Evolutionary conservation across 1,140 invertebrate genomes (phyloP).

Genomic region (Riptortus pedestris): DNA sequence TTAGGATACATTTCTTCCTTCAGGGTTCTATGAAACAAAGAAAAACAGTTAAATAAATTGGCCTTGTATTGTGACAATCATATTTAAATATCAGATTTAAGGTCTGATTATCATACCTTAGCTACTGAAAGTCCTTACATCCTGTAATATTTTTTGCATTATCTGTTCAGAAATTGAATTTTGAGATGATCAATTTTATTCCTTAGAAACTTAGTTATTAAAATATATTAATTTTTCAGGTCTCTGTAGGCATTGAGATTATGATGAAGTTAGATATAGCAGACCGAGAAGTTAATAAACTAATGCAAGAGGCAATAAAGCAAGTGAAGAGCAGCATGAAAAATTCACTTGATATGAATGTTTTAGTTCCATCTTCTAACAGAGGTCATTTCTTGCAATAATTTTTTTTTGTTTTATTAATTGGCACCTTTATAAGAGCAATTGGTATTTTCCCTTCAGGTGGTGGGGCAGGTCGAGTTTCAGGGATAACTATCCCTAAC

Average conservation of each 20-base stretch:
- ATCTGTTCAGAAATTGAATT: too few species aligned
- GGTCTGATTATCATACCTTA: too few species aligned
- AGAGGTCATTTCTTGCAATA: slow-evolving; percentile 10
- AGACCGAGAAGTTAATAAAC: slow-evolving; percentile 44
- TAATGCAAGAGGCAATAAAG: slow-evolving; percentile 43
- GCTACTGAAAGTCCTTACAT: too few species aligned
- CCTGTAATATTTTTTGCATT: too few species aligned
- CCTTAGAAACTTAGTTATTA: too few species aligned
- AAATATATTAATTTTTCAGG: slow-evolving; percentile 41
- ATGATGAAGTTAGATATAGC: slow-evolving; percentile 58
- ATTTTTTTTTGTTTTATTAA: neutral
- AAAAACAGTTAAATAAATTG: too few species aligned
- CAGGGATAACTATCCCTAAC: slow-evolving; percentile 45
- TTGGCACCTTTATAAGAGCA: neutral
- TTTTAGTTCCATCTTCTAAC: slow-evolving; percentile 31
- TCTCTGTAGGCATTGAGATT: slow-evolving; percentile 55
- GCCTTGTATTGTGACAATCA: too few species aligned
- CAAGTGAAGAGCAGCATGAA: slow-evolving; percentile 48
- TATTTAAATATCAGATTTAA: too few species aligned
- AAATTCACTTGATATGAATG: slow-evolving; percentile 46
- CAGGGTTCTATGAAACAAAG: too few species aligned
- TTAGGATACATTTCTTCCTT: too few species aligned
- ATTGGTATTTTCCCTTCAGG: neutral
- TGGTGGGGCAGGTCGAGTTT: slow-evolving; percentile 54
- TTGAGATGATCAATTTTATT: too few species aligned